Base-by-base conservation (phyloP, 1,140 invertebrate species). In the Nasonia giraulti region DNA sequence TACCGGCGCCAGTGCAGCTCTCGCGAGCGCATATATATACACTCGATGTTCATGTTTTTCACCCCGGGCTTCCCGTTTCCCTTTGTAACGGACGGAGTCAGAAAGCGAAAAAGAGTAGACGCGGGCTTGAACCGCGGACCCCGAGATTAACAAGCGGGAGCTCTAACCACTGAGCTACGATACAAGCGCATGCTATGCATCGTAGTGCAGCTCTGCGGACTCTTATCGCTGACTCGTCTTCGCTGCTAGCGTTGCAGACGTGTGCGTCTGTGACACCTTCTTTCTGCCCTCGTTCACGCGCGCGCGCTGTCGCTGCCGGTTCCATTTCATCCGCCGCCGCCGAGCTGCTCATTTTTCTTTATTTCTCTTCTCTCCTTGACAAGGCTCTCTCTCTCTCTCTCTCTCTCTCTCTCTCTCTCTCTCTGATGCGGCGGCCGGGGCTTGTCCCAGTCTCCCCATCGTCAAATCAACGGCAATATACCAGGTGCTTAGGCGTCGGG, bases 381-480 rank as follows among this genome's bases (percentile, higher is more conserved):
- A 84, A 33, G 66, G 71, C 55, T 20, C 20, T 4, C 1, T 27
- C 78, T 27, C 27, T 27, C 27, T 27, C 27, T 27, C 27, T 27
- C 27, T 27, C 27, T 27, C 27, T 27, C 27, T 27, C 27, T 27
- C 1, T 27, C 27, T 27, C 27, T 1, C 27, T 27, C 27, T 27
- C 20, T 7, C 55, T n/a, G 40, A 44, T 44, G 40, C 40, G 62
- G 23, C 23, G 5, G 20, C n/a, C 2, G 0, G 17, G 11, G 8
- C 12, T 17, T 27, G 27, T 27, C 27, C 27, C 27, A 27, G 27
- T 27, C 10, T 82, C 27, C 6, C 37, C 14, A 69, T 74, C 77
- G 77, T 80, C 77, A 84, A 80, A 84, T 84, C 83, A 84, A 44
- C n/a, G 40, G 12, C 76, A 44, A 84, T 84, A 79, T 84, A 84